Evolutionary conservation across 2,888 invertebrate species (phyloP), one percentile per base, ranked within the genome.

Genomic region (Chironomus tentans): DNA sequence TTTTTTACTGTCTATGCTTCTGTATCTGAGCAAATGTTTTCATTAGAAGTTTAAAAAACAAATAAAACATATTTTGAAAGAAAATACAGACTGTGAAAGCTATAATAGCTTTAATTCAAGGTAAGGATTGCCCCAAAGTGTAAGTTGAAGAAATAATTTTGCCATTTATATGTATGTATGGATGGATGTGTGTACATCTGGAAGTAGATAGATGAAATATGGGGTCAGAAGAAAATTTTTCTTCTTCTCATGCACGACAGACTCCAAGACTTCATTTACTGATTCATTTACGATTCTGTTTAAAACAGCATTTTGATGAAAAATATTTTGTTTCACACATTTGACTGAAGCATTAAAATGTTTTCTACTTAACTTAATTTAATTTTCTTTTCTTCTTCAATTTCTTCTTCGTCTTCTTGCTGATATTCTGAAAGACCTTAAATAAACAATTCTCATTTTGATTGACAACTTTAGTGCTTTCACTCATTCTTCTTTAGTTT

Each of bases 41-140:
- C 61, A 50, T 72, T 72, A 22, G 72, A 72, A 72, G 72, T 72
- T 72, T 72, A 72, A 75, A 75, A 76, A 76, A 76, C 68, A 76
- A 69, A 68, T 69, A 76, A 76, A 76, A 76, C 69, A 76, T 76
- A 69, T 76, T 61, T 69, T 68, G 68, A 70, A 69, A 69, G 76
- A 76, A 76, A 70, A 76, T 70, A 70, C 68, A 76, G 69, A 76
- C 75, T 48, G n/a, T 50, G 7, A 7, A 21, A 10, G 62, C 38
- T 69, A 47, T 75, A 75, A 72, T 62, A 72, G 72, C 22, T 72
- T 72, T 72, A 62, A 72, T 72, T 72, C 72, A 72, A 72, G 72
- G 72, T 72, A 72, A 62, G 72, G 62, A 72, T 50, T 38, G 72
- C 72, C 72, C 72, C 28, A 28, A 56, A 15, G 15, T 18, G 56